phyloP scores from a whole-genome alignment of 30 jellyfish, hydroid and myxozoan species.

The Aurelia coerulea region DNA sequence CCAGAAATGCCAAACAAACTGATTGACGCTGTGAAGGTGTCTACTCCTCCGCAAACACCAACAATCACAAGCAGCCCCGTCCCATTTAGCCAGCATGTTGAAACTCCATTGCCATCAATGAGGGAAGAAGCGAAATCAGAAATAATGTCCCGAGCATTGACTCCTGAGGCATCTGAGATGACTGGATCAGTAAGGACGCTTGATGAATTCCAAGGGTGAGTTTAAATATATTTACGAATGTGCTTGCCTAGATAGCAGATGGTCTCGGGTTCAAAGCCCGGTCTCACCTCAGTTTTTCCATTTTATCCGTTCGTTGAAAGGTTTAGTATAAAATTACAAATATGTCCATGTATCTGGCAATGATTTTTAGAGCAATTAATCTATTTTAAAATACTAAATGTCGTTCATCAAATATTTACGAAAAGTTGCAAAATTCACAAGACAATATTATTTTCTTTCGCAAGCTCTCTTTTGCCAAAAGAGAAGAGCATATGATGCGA shows the following conservation, averaged over 20 bases:
- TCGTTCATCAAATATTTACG: too few species aligned
- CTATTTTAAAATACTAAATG: too few species aligned
- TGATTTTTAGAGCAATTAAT: too few species aligned
- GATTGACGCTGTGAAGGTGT: not conserved
- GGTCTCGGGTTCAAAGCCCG: not conserved
- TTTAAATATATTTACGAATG: too few species aligned
- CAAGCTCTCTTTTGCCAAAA: too few species aligned
- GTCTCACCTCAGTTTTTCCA: not conserved
- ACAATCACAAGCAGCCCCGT: not conserved
- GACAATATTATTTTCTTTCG: too few species aligned
- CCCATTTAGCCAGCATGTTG: conserved; percentile 3
- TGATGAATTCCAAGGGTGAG: conserved; percentile 47
- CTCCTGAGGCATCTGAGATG: conserved; percentile 46
- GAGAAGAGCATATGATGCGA: too few species aligned
- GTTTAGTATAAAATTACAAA: too few species aligned
- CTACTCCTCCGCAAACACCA: conserved; percentile 72
- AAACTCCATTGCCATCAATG: conserved; percentile 57
- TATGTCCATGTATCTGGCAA: too few species aligned
- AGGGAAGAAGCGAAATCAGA: conserved; percentile 50
- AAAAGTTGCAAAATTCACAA: too few species aligned
- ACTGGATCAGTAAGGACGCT: conserved; percentile 8
- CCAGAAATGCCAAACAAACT: not conserved
- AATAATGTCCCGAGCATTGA: conserved; percentile 18
- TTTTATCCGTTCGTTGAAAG: too few species aligned
- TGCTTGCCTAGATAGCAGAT: not conserved